phyloP scores from a whole-genome alignment of 2,113 vertebrate species.

The Sylvietta virens region DNA sequence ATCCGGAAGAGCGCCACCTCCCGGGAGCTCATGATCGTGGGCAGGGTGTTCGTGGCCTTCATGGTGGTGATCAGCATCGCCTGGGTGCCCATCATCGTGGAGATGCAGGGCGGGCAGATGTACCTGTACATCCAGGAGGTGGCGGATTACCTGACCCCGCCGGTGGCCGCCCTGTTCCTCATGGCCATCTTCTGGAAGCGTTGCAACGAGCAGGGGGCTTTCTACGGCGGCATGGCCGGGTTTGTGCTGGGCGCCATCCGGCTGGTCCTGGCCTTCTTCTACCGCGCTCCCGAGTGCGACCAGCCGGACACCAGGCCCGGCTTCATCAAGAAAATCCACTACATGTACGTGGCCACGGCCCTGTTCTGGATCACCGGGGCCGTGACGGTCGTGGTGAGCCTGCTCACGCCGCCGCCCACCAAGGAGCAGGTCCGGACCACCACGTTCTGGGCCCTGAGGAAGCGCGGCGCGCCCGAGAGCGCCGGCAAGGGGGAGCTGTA shows the following conservation, averaged over 20 bases:
- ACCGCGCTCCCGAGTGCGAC: slow-evolving; percentile 88
- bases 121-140: slow-evolving; percentile 99
- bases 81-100: slow-evolving; percentile 96
- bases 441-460: slow-evolving; percentile 87
- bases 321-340: slow-evolving; percentile 88
- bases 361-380: slow-evolving; percentile 93
- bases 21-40: slow-evolving; percentile 89
- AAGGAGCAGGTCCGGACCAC: slow-evolving; percentile 84
- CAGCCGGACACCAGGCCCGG: slow-evolving; percentile 85
- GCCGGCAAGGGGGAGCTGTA: slow-evolving; percentile 66
- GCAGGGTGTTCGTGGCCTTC: slow-evolving; percentile 89
- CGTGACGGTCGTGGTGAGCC: slow-evolving; percentile 86
- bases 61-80: slow-evolving; percentile 96
- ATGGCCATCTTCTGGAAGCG: slow-evolving; percentile 95
- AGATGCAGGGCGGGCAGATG: slow-evolving; percentile 99
- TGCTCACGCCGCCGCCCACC: slow-evolving; percentile 85
- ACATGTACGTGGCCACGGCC: slow-evolving; percentile 92
- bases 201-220: slow-evolving; percentile 94
- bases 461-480: slow-evolving; percentile 48
- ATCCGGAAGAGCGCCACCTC: slow-evolving; percentile 80
- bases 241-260: slow-evolving; percentile 83
- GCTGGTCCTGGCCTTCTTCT: slow-evolving; percentile 87
- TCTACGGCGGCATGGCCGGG: slow-evolving; percentile 92
- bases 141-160: slow-evolving; percentile 93
- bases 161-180: slow-evolving; percentile 92